Conservation (phyloP, 2,888 invertebrate genomes). For the Marasmarcha lunaedactyla region DNA sequence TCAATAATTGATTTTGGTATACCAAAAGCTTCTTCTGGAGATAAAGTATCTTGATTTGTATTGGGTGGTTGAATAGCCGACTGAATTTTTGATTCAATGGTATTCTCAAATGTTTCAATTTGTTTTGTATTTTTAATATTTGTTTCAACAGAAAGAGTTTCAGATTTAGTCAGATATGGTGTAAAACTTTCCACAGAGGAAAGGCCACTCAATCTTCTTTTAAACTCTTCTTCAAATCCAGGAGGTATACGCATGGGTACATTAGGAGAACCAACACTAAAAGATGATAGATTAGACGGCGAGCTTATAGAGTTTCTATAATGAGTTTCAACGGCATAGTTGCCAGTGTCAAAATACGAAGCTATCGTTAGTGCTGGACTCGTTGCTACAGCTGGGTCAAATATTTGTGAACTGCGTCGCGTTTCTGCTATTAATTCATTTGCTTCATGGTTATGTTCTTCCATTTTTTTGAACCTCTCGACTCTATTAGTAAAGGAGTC, state of each 20-base stretch:
- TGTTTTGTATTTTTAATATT: neutral
- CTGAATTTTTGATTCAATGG: neutral
- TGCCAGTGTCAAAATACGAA: conserved; percentile 60
- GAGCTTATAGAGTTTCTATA: conserved; percentile 39
- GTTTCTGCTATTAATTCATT: conserved; percentile 13
- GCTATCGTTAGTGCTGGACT: conserved; percentile 40
- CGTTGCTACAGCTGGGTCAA: conserved; percentile 19
- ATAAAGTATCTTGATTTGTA: neutral
- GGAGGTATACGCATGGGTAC: conserved; percentile 35
- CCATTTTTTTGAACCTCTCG: conserved; percentile 44
- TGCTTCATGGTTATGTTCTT: conserved; percentile 21
- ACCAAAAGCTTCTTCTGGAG: neutral
- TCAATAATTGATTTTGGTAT: neutral
- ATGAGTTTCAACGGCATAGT: conserved; percentile 53
- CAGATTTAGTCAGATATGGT: neutral
- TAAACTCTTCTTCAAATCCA: conserved; percentile 49
- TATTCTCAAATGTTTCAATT: neutral
- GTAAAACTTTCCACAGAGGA: conserved; percentile 14
- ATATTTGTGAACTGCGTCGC: conserved; percentile 14
- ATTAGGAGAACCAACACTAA: conserved; percentile 16
- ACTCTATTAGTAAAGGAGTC: conserved; percentile 54
- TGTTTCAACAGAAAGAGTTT: neutral
- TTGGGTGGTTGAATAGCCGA: neutral
- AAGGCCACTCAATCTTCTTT: conserved; percentile 20
- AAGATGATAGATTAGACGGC: conserved; percentile 18